These are phyloP conservation scores for Okamejei kenojei DNA, from an alignment of 2,797 vertebrate genomes.

Conservation along the genomic window DNA sequence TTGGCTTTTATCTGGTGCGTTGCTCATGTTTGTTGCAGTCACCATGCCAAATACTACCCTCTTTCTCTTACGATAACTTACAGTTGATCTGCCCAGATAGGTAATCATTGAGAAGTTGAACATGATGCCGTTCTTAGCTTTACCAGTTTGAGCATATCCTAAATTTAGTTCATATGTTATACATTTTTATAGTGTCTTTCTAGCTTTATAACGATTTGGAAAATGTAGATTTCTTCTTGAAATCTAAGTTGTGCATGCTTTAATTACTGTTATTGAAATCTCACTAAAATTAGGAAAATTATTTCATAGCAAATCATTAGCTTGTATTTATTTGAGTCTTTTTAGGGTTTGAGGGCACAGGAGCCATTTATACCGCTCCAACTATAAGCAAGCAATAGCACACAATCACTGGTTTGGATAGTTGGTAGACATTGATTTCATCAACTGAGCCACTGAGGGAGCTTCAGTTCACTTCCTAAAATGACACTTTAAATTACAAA, in stretches of 20 bases:
- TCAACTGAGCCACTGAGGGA: background rate
- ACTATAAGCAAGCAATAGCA: background rate
- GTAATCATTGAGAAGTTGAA: background rate
- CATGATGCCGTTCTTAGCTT: background rate
- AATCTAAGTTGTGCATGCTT: background rate
- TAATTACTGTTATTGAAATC: background rate
- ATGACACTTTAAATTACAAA: background rate
- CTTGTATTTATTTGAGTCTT: background rate
- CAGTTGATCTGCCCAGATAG: background rate
- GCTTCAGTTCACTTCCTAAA: constrained; percentile 15
- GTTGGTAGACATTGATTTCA: background rate
- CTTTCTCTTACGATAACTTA: background rate
- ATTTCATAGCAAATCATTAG: background rate
- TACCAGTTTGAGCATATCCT: background rate
- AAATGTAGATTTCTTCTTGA: background rate
- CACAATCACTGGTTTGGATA: background rate
- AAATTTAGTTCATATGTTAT: background rate
- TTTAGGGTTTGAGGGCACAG: background rate
- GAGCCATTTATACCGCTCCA: background rate
- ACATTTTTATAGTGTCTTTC: too few species aligned
- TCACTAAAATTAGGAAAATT: background rate
- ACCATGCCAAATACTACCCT: background rate
- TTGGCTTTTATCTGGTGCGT: too few species aligned
- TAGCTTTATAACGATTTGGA: background rate
- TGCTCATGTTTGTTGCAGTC: too few species aligned